A percentile compares a stretch with the other conserved stretches of the same genome.
phyloP scores from a whole-genome alignment of 1,140 invertebrate species.

The Papilio aristodemus region DNA sequence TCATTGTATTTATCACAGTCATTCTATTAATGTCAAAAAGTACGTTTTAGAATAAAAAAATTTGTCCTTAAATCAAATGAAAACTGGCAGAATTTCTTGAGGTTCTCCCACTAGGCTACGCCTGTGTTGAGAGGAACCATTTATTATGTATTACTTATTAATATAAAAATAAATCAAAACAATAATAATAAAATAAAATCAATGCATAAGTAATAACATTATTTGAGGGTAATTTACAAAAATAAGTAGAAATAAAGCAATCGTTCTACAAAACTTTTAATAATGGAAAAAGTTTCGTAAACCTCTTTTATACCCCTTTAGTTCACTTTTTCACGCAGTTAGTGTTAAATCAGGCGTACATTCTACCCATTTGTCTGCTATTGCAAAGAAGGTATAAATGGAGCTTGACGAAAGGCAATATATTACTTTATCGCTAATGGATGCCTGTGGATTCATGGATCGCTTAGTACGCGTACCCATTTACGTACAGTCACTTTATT shows the following conservation, averaged over 20 bases:
- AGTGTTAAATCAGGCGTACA: constrained; percentile 32
- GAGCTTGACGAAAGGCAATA: constrained; percentile 30
- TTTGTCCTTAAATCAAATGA: neutral
- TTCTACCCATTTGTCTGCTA: constrained; percentile 26
- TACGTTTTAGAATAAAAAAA: neutral
- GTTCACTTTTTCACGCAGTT: constrained; percentile 24
- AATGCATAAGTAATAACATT: too few species aligned
- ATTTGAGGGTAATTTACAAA: too few species aligned
- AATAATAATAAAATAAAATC: too few species aligned
- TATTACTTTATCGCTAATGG: constrained; percentile 29
- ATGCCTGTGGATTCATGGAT: constrained; percentile 27
- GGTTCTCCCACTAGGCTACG: too few species aligned
- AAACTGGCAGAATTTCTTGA: too few species aligned
- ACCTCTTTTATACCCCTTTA: constrained; percentile 4
- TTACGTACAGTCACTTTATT: neutral
- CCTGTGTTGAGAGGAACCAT: too few species aligned
- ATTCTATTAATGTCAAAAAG: constrained; percentile 56
- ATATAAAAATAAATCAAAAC: too few species aligned
- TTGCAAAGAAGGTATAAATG: constrained; percentile 30
- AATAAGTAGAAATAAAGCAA: neutral
- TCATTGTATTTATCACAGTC: constrained; percentile 69
- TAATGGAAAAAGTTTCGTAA: constrained; percentile 10
- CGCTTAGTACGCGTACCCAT: constrained; percentile 13
- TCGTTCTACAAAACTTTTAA: neutral
- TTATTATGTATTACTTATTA: too few species aligned